These are phyloP conservation scores for Lerema accius DNA, from an alignment of 1,140 invertebrate species.

Conservation along the genomic window DNA sequence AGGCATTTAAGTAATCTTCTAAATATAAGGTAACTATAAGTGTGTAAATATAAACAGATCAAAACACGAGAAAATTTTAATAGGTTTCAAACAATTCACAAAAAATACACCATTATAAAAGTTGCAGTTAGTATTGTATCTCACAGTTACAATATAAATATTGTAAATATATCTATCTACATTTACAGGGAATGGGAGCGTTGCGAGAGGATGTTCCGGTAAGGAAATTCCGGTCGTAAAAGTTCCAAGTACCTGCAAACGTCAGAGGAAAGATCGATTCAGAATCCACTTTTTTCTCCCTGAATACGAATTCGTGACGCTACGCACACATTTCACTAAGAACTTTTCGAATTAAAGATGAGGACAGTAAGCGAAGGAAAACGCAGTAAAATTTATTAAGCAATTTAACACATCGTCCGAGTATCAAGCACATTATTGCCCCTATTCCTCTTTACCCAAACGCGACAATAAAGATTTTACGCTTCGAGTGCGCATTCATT, in stretches of 20 bases:
- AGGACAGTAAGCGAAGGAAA: constrained; percentile 1
- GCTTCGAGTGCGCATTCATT: constrained; percentile 1
- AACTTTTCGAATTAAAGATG: not conserved
- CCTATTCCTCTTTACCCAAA: constrained; percentile 9
- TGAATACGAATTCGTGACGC: not conserved
- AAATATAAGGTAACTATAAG: too few relatives aligned
- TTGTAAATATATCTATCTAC: too few relatives aligned
- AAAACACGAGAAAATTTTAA: too few relatives aligned
- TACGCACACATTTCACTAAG: not conserved
- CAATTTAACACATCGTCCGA: constrained; percentile 15
- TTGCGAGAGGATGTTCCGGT: not conserved
- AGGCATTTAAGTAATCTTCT: too few relatives aligned
- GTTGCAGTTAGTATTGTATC: too few relatives aligned
- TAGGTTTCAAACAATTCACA: not conserved
- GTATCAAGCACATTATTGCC: constrained; percentile 10
- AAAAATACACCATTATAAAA: not conserved
- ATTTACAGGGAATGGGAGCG: not conserved
- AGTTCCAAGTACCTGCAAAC: not conserved
- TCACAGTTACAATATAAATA: not conserved
- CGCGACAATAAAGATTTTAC: constrained; percentile 25
- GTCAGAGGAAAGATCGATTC: not conserved
- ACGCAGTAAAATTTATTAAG: constrained; percentile 31
- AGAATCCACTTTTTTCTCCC: not conserved
- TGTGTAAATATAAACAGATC: too few relatives aligned
- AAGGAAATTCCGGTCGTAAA: not conserved